Evolutionary conservation across 2,888 invertebrate genomes (phyloP).

Genomic region (Amiota minor): DNA sequence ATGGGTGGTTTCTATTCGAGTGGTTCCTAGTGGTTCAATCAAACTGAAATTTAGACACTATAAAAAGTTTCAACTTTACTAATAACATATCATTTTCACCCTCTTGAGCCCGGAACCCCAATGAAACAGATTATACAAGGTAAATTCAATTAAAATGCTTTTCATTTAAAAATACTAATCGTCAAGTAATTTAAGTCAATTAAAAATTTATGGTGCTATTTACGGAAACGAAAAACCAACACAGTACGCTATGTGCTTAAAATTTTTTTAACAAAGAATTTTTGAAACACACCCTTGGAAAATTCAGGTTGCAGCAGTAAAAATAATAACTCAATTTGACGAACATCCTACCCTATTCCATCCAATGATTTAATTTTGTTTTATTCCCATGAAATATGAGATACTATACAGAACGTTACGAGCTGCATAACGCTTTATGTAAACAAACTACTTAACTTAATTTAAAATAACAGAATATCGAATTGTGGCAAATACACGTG

Average conservation of each 20-base stretch:
- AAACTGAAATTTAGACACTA: no score
- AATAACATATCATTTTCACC: no score
- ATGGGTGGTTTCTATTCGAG: no score
- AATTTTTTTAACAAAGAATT: no score
- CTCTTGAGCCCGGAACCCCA: no score
- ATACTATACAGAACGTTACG: conserved; percentile 24
- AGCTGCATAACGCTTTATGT: conserved; percentile 38
- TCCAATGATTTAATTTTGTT: background rate
- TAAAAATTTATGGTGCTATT: conserved; percentile 60
- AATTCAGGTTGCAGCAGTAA: no score
- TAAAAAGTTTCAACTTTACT: no score
- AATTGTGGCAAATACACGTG: background rate
- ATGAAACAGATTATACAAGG: conserved; percentile 57
- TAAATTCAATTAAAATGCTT: conserved; percentile 62
- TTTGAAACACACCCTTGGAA: no score
- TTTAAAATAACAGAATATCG: conserved; percentile 30
- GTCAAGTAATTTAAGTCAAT: conserved; percentile 63
- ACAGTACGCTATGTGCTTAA: conserved; percentile 1
- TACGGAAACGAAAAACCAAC: conserved; percentile 63
- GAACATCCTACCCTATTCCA: no score
- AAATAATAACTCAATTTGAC: no score
- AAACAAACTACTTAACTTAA: conserved; percentile 56
- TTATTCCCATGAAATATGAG: conserved; percentile 48
- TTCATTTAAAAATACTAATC: conserved; percentile 61
- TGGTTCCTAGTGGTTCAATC: no score